Conservation (phyloP, 2,797 vertebrate genomes). For the Adrianichthys oophorus region DNA sequence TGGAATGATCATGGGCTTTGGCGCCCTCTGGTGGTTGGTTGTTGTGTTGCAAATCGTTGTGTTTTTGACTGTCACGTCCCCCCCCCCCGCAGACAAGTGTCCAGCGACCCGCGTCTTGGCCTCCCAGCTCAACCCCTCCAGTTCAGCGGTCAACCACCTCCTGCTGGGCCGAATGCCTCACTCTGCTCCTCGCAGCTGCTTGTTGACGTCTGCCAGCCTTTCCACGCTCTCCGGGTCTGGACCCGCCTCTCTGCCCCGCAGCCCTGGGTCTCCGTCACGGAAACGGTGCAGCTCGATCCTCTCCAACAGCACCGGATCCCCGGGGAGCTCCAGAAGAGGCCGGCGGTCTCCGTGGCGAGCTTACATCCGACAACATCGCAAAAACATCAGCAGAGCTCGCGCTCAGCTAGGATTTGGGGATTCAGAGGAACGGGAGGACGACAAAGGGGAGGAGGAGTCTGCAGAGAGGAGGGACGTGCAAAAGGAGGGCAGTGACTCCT, state of each 20-base stretch:
- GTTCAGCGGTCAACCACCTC: slow-evolving; percentile 93
- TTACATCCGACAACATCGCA: slow-evolving; percentile 89
- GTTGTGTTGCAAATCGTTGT: neutral
- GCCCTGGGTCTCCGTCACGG: slow-evolving; percentile 75
- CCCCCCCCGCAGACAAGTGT: slow-evolving; percentile 85
- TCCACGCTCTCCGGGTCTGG: slow-evolving; percentile 53
- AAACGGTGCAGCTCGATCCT: slow-evolving; percentile 61
- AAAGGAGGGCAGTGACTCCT: slow-evolving; percentile 21
- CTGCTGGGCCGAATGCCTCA: slow-evolving; percentile 88
- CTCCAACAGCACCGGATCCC: slow-evolving; percentile 63
- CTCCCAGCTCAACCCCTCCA: slow-evolving; percentile 89
- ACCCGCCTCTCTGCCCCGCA: slow-evolving; percentile 46
- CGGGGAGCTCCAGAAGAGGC: slow-evolving; percentile 67
- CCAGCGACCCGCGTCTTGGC: slow-evolving; percentile 89
- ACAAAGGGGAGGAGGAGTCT: slow-evolving; percentile 28
- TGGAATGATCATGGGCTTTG: no score
- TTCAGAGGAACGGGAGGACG: slow-evolving; percentile 53
- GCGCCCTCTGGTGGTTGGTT: neutral
- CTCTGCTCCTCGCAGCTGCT: slow-evolving; percentile 69
- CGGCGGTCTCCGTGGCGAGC: slow-evolving; percentile 90
- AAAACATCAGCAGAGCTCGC: slow-evolving; percentile 83
- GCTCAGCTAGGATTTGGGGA: slow-evolving; percentile 86
- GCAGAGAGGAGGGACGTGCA: slow-evolving; percentile 45
- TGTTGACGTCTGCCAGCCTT: slow-evolving; percentile 70
- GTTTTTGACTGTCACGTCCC: neutral